Percentiles rank a stretch among this genome's conserved stretches.
phyloP scores from a whole-genome alignment of 2,888 invertebrate genomes.

The Drosophila fungiperda region DNA sequence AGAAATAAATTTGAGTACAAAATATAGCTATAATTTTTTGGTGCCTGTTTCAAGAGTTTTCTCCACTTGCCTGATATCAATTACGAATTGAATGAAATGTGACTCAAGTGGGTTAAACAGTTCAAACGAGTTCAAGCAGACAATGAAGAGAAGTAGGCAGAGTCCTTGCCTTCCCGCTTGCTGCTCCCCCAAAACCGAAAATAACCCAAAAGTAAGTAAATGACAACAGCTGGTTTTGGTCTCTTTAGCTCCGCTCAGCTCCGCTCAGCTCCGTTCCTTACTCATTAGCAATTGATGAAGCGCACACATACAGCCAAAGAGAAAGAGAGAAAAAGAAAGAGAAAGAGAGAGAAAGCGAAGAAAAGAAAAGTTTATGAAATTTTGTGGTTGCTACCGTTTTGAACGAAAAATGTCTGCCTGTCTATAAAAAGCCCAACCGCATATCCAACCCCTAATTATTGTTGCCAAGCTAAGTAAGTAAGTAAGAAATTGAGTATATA shows the following conservation, averaged over 20 bases:
- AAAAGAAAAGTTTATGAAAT: slow-evolving; percentile 69
- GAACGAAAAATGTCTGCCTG: slow-evolving; percentile 66
- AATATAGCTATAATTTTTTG: not conserved
- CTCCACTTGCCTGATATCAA: slow-evolving; percentile 20
- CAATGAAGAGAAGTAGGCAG: not conserved
- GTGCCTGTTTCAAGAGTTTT: not conserved
- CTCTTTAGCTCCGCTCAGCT: slow-evolving; percentile 21
- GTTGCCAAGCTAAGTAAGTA: slow-evolving; percentile 34
- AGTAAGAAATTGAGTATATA: slow-evolving; percentile 41
- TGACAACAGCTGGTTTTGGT: slow-evolving; percentile 69
- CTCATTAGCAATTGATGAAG: slow-evolving; percentile 79
- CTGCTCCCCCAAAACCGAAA: not conserved
- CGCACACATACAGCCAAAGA: slow-evolving; percentile 31
- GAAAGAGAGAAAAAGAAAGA: slow-evolving; percentile 2
- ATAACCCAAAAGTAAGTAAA: slow-evolving; percentile 46
- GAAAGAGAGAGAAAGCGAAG: slow-evolving; percentile 8
- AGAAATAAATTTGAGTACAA: not conserved
- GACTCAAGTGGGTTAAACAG: slow-evolving; percentile 56
- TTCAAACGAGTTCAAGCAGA: slow-evolving; percentile 50
- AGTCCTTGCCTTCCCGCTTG: not conserved
- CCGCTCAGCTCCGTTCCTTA: slow-evolving; percentile 28
- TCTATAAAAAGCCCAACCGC: slow-evolving; percentile 73
- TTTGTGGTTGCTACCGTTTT: slow-evolving; percentile 79
- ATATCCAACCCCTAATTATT: slow-evolving; percentile 77
- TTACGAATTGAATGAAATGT: slow-evolving; percentile 68